Base-by-base conservation (phyloP, 2,113 vertebrate species). In the Dicentrarchus labrax region DNA sequence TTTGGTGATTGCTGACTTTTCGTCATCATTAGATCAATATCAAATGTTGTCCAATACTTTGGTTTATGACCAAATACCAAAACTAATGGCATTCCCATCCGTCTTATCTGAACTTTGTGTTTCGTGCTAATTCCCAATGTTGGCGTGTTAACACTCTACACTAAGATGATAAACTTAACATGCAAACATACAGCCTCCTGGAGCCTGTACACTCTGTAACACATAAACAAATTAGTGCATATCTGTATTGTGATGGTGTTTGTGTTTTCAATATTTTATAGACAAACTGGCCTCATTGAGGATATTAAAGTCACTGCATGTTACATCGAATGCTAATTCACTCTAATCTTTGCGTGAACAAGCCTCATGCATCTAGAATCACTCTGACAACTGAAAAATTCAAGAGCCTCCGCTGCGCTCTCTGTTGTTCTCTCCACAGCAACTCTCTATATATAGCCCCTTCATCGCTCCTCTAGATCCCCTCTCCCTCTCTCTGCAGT, bases 371-470 rank as follows among this genome's bases (percentile, higher is more conserved):
- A 67, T 80, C 39, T 30, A 78, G 60, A 65, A 71, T 76, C 50
- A 66, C 71, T 78, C 62, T 36, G 64, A 51, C 48, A 48, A 57
- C 62, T 74, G 69, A 87, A 80, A 80, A 76, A 76, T 87, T 76
- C 48, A 87, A 47, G 38, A 51, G 51, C 45, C 45, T 74, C 56
- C 21, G 4, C 45, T 17, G 22, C 76, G 16, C 48, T 53, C 43
- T n/a, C 61, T 39, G 4, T 68, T 74, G 59, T 78, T 78, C 43
- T 65, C 59, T 73, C 77, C 62, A 73, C 61, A 64, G 82, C 66
- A 83, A 56, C 71, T 87, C 84, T 81, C 71, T 85, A 51, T 81
- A 81, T 85, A 72, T 83, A 85, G 59, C 3, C 7, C 17, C 21
- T 36, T 54, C 39, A 0, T 64, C 22, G 21, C 68, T 68, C 41